These are phyloP conservation scores for Eriosoma lanigerum DNA, from an alignment of 1,140 invertebrate species.

Conservation along the genomic window DNA sequence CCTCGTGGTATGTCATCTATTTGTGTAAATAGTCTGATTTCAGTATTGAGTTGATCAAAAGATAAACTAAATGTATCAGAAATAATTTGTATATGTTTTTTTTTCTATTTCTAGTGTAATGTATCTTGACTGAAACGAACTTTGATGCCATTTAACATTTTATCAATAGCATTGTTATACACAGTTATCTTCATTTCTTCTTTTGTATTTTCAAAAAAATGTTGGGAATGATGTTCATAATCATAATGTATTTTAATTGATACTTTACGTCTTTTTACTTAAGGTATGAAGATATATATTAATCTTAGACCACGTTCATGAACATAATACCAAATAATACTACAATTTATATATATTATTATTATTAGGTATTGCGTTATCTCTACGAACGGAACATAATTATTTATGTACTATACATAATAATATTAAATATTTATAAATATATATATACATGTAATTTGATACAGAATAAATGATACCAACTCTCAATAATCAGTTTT, in stretches of 20 bases:
- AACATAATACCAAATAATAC: too few relatives aligned
- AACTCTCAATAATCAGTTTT: too few relatives aligned
- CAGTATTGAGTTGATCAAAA: background rate
- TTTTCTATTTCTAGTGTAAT: slow-evolving; percentile 8
- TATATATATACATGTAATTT: too few relatives aligned
- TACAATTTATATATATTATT: too few relatives aligned
- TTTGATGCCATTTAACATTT: slow-evolving; percentile 17
- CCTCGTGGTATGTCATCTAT: background rate
- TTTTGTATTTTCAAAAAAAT: background rate
- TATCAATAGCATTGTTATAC: background rate
- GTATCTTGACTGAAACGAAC: background rate
- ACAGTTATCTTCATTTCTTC: slow-evolving; percentile 23
- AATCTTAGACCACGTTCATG: too few relatives aligned
- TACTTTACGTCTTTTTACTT: background rate
- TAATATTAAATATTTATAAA: too few relatives aligned
- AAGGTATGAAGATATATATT: too few relatives aligned
- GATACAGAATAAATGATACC: too few relatives aligned
- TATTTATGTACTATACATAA: too few relatives aligned
- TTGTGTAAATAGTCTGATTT: background rate
- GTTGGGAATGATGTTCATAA: background rate
- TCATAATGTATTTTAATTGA: slow-evolving; percentile 6
- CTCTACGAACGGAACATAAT: too few relatives aligned
- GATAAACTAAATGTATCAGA: background rate
- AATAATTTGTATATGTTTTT: background rate
- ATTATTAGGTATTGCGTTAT: too few relatives aligned